Evolutionary conservation across 92 coral and sea anemone species (phyloP).

Genomic region (Scolanthus callimorphus): DNA sequence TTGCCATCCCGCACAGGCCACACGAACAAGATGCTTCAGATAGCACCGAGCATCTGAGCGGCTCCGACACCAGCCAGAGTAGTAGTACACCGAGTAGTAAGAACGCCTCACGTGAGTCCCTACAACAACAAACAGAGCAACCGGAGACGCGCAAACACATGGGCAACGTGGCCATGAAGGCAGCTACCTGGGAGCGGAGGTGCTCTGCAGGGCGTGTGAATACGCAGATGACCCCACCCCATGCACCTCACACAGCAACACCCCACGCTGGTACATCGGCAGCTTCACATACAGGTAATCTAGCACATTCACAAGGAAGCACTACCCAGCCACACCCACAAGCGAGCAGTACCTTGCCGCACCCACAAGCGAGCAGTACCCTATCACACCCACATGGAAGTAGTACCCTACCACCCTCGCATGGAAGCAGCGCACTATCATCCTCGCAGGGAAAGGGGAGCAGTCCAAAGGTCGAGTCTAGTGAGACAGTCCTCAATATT

Average conservation of each 20-base stretch:
- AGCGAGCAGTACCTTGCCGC: no score
- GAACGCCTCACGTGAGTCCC: slow-evolving; percentile 79
- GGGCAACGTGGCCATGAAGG: slow-evolving; percentile 24
- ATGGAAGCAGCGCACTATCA: not conserved
- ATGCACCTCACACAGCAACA: slow-evolving; percentile 1
- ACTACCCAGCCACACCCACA: no score
- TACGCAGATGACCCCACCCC: no score
- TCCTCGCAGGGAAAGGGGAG: not conserved
- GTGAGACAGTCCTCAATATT: slow-evolving; percentile 60
- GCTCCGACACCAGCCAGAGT: slow-evolving; percentile 72
- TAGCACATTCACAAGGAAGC: not conserved
- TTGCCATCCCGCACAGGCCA: slow-evolving; percentile 24
- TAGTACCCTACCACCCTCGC: no score
- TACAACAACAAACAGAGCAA: slow-evolving; percentile 36
- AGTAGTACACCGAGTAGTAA: slow-evolving; percentile 84
- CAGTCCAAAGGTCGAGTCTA: slow-evolving; percentile 7
- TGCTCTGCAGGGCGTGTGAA: no score
- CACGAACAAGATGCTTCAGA: slow-evolving; percentile 61
- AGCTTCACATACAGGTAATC: no score
- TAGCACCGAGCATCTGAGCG: slow-evolving; percentile 54
- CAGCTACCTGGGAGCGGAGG: no score
- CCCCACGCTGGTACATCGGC: not conserved
- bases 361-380: no score
- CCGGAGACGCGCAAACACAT: slow-evolving; percentile 6
- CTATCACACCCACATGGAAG: no score